Evolutionary conservation across 2,113 vertebrate species (phyloP).

Genomic region (Nyctibius bracteatus): DNA sequence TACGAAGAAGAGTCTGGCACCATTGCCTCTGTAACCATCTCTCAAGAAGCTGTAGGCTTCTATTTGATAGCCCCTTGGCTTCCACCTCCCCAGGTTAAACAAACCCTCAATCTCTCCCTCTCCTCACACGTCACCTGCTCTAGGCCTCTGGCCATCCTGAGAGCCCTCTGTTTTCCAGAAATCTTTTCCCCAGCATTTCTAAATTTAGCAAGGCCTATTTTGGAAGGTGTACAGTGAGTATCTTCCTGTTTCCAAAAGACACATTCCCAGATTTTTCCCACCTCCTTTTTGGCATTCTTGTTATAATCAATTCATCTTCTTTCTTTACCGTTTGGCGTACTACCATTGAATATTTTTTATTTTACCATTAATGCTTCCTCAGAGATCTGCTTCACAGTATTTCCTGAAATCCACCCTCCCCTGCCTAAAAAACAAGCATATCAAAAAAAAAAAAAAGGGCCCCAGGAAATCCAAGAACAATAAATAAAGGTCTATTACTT

Average conservation of each 20-base stretch:
- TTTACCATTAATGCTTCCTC: not conserved
- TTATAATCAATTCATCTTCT: not conserved
- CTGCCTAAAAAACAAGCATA: not conserved
- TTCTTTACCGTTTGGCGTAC: not conserved
- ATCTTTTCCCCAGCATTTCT: not conserved
- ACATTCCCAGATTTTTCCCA: not conserved
- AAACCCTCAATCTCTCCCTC: not conserved
- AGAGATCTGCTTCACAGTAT: not conserved
- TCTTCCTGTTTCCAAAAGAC: not conserved
- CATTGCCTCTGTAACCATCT: not conserved
- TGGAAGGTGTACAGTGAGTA: not conserved
- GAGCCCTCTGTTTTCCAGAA: not conserved
- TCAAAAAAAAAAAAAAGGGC: not conserved
- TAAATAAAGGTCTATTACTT: not conserved
- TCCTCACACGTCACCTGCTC: not conserved
- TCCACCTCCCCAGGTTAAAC: not conserved
- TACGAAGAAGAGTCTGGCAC: not conserved
- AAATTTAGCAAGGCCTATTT: not conserved
- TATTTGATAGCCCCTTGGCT: no score
- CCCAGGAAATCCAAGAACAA: not conserved
- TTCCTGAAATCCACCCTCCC: not conserved
- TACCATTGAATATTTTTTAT: not conserved
- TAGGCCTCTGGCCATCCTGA: not conserved
- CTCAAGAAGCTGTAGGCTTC: not conserved
- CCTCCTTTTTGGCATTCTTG: not conserved